Percentiles rank a stretch among this genome's conserved stretches.
phyloP scores from a whole-genome alignment of 2,113 vertebrate species.

The Sylvietta virens region DNA sequence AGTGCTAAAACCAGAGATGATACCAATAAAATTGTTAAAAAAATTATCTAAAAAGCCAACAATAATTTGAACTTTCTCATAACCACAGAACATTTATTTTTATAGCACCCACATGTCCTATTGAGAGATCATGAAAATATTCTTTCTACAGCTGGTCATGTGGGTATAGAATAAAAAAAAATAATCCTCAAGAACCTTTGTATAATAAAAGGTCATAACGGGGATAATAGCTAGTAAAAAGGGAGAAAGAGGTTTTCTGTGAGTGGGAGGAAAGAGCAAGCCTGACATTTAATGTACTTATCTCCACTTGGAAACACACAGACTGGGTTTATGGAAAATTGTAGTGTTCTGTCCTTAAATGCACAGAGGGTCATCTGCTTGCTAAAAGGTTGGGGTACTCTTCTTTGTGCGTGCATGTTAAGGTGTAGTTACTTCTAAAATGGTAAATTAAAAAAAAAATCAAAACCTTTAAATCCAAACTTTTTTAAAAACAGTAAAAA shows the following conservation, averaged over 20 bases:
- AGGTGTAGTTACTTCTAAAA: background rate
- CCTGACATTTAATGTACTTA: background rate
- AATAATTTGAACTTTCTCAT: constrained; percentile 66
- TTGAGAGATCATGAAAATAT: constrained; percentile 61
- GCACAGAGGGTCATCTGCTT: background rate
- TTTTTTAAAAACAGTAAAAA: background rate
- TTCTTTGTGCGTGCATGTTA: background rate
- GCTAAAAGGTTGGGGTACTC: background rate
- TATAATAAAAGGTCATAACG: constrained; percentile 66
- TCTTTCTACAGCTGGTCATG: constrained; percentile 43
- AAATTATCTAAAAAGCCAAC: constrained; percentile 30
- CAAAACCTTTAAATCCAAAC: background rate
- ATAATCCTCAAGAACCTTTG: constrained; percentile 41
- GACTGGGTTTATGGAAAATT: background rate
- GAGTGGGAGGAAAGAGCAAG: background rate
- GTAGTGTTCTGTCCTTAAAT: background rate
- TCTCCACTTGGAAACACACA: background rate
- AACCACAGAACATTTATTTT: constrained; percentile 67
- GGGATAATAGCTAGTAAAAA: constrained; percentile 50
- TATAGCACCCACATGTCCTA: constrained; percentile 56
- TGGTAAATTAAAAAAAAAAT: background rate
- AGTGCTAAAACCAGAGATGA: constrained; percentile 55
- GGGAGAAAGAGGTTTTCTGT: background rate
- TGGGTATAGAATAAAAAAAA: constrained; percentile 12
- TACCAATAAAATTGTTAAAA: constrained; percentile 41